Base-by-base conservation (phyloP, 2,797 vertebrate genomes). In the Varecia variegata region DNA sequence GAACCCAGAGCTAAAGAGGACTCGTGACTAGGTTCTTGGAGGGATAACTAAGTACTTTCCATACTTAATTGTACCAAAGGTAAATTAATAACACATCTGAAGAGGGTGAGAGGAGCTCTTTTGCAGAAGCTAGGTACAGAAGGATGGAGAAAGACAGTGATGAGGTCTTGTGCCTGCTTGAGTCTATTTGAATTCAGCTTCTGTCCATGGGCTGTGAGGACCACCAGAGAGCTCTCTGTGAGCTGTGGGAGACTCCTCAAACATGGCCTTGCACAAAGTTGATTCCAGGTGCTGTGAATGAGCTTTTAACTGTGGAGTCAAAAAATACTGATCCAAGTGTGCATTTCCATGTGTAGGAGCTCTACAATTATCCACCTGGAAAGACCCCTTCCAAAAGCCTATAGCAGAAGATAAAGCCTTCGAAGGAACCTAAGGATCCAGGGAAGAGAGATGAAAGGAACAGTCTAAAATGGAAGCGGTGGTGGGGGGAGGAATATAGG, bases 71-170 rank as follows among this genome's bases (percentile, higher is more conserved):
- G 94, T 73, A 92, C 73, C 95, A 93, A 88, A 95, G 70, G 18
- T 95, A 98, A 97, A 97, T 96, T 96, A 95, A 95, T 95, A 94
- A 95, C 80, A 93, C 83, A 54, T 88, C 92, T 92, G 68, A 94
- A 94, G 81, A 85, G 68, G 60, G 32, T 56, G 35, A 95, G 91
- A 93, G 32, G 50, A 94, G 60, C 77, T 95, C 87, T 96, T 96
- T 85, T 52, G 35, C 32, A 95, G 68, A 94, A 97, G 43, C 82
- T 81, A 90, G 60, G 82, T 85, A 65, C 54, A 82, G 47, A 93
- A 81, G 76, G 71, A 84, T 89, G 3, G n/a, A 84, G 80, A 92
- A 95, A 90, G 90, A 70, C 15, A 92, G 60, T 38, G 84, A 93
- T 82, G 71, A 76, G 40, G 73, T 83, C 86, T 67, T 87, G 54